These are phyloP conservation scores for Drosophila macrospina DNA, from an alignment of 2,888 invertebrate genomes.

Conservation along the genomic window DNA sequence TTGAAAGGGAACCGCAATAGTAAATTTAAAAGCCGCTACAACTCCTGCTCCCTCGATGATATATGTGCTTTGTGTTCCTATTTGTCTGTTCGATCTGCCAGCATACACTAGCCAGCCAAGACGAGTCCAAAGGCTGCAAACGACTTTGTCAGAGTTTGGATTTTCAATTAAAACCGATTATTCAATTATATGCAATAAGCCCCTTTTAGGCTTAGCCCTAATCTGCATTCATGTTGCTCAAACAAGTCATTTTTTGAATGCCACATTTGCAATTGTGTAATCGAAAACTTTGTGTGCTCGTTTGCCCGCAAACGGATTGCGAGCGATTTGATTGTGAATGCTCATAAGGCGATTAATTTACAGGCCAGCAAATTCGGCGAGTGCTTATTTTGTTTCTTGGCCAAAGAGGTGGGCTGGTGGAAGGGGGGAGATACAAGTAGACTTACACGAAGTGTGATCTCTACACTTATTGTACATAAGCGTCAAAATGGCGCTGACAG, in stretches of 20 bases:
- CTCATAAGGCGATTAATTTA: conserved; percentile 71
- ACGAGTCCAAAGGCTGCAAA: conserved; percentile 9
- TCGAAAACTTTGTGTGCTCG: conserved; percentile 1
- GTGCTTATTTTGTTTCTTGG: conserved; percentile 28
- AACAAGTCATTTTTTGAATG: conserved; percentile 26
- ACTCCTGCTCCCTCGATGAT: neutral
- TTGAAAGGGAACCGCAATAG: conserved; percentile 72
- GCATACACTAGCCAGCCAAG: conserved; percentile 36
- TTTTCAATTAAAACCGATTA: conserved; percentile 70
- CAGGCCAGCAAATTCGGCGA: conserved; percentile 29
- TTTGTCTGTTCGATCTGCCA: conserved; percentile 21
- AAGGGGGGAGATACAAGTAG: conserved; percentile 14
- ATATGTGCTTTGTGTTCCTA: conserved; percentile 4
- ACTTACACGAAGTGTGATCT: conserved; percentile 63
- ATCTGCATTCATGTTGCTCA: conserved; percentile 33
- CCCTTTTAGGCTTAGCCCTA: conserved; percentile 16
- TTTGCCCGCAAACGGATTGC: neutral
- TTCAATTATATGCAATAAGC: conserved; percentile 34
- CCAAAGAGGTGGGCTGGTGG: too few relatives aligned
- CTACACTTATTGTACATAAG: conserved; percentile 67
- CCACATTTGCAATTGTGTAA: conserved; percentile 20
- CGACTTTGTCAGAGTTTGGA: conserved; percentile 38
- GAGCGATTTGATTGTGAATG: conserved; percentile 24
- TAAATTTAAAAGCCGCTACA: conserved; percentile 59
- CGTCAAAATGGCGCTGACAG: conserved; percentile 56